Evolutionary conservation across 2,113 vertebrate genomes (phyloP).

Genomic region (Megaleporinus macrocephalus): DNA sequence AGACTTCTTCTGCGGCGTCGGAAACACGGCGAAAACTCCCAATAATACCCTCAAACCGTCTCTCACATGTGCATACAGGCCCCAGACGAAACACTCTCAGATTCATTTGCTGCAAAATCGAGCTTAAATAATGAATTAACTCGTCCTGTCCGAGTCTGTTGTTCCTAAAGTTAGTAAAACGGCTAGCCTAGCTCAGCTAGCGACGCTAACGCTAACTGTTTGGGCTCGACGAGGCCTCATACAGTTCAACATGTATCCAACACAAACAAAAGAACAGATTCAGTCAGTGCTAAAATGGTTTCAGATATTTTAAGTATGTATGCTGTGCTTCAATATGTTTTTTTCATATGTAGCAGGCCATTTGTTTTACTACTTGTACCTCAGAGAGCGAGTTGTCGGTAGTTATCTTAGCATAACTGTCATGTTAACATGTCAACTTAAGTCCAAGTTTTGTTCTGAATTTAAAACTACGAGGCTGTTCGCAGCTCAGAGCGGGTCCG

Average conservation of each 20-base stretch:
- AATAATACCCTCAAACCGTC: not conserved
- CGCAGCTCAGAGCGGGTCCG: too few relatives aligned
- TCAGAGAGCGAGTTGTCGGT: too few relatives aligned
- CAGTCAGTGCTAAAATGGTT: not conserved
- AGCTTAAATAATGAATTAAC: not conserved
- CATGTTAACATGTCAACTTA: too few relatives aligned
- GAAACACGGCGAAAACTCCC: not conserved
- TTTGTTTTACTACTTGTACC: too few relatives aligned
- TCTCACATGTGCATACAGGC: not conserved
- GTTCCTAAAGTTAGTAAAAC: conserved; percentile 3
- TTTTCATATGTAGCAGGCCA: too few relatives aligned
- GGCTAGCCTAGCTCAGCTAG: conserved; percentile 9
- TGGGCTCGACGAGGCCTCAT: not conserved
- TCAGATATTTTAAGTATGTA: too few relatives aligned
- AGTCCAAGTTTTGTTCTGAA: not conserved
- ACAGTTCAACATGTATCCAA: not conserved
- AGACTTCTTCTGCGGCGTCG: not conserved
- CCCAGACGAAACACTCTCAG: not conserved
- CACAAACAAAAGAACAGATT: not conserved
- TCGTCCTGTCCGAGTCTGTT: not conserved
- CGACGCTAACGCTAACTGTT: conserved; percentile 24
- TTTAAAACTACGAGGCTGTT: not conserved
- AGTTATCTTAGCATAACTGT: too few relatives aligned
- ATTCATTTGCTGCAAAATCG: not conserved
- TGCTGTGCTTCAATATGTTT: too few relatives aligned